Evolutionary conservation across 2,113 vertebrate species (phyloP).

Genomic region (Pelecanoides urinatrix): DNA sequence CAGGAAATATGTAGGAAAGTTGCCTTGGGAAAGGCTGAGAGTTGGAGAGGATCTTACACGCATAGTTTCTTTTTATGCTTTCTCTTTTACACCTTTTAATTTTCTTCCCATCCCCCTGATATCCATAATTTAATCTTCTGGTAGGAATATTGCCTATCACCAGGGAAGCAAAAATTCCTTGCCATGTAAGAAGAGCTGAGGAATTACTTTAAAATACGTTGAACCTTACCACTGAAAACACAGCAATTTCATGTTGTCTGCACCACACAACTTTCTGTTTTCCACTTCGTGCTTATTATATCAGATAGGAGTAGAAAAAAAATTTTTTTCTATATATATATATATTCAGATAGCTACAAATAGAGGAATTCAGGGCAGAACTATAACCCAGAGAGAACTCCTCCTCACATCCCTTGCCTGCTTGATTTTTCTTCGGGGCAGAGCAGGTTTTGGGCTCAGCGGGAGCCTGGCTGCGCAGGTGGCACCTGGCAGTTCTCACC

Average conservation of each 20-base stretch:
- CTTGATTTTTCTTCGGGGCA: neutral
- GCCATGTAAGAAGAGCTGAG: neutral
- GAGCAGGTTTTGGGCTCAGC: neutral
- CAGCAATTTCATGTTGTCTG: neutral
- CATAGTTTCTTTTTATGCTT: neutral
- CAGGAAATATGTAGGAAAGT: neutral
- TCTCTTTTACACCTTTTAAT: neutral
- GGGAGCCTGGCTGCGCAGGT: rapidly evolving
- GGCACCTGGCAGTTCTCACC: conserved; percentile 40
- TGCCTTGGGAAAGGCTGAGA: neutral
- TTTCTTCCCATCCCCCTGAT: neutral
- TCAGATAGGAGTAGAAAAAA: neutral
- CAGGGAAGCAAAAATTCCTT: neutral
- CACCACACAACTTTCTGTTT: neutral
- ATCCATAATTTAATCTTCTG: neutral
- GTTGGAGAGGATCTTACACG: neutral
- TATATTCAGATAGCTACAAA: neutral
- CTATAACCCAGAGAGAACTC: neutral
- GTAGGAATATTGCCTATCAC: neutral
- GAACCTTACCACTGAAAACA: neutral
- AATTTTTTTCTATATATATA: no score
- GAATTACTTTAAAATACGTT: neutral
- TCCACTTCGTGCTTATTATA: neutral
- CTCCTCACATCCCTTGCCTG: neutral
- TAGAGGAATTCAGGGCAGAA: neutral